A percentile compares a stretch with the other conserved stretches of the same genome.
Evolutionary conservation across 1,140 invertebrate genomes (phyloP).

Genomic region (Lutraria rhynchaena): DNA sequence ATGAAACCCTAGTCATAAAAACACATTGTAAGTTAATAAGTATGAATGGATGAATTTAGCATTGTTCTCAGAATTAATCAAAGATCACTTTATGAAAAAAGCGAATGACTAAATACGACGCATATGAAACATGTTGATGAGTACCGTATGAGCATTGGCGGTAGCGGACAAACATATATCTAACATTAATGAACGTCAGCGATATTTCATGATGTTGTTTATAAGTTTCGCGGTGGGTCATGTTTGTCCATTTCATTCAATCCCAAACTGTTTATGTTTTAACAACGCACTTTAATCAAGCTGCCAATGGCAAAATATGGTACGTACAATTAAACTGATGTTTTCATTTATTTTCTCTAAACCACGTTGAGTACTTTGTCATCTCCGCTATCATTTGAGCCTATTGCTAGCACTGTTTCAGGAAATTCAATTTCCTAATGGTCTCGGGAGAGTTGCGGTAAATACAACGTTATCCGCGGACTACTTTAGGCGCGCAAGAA

Average conservation of each 20-base stretch:
- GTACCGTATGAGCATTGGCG: no score
- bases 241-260: not conserved
- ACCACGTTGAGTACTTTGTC: slow-evolving; percentile 21
- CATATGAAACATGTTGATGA: no score
- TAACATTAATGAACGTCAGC: no score
- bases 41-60: no score
- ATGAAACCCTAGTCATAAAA: no score
- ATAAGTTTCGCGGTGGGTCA: no score
- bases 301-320: not conserved
- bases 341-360: slow-evolving; percentile 30
- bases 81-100: no score
- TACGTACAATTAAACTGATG: slow-evolving; percentile 31
- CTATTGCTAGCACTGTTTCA: slow-evolving; percentile 51
- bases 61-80: no score
- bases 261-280: not conserved
- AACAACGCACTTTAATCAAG: not conserved
- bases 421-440: slow-evolving; percentile 63
- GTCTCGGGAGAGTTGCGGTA: slow-evolving; percentile 44
- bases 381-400: slow-evolving; percentile 35
- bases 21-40: no score
- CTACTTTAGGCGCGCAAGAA: slow-evolving; percentile 48
- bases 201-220: no score
- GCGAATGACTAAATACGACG: no score
- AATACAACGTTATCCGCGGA: slow-evolving; percentile 46
- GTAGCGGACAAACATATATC: no score